Base-by-base conservation (phyloP, 2,888 invertebrate species). In the Antheraea yamamai region DNA sequence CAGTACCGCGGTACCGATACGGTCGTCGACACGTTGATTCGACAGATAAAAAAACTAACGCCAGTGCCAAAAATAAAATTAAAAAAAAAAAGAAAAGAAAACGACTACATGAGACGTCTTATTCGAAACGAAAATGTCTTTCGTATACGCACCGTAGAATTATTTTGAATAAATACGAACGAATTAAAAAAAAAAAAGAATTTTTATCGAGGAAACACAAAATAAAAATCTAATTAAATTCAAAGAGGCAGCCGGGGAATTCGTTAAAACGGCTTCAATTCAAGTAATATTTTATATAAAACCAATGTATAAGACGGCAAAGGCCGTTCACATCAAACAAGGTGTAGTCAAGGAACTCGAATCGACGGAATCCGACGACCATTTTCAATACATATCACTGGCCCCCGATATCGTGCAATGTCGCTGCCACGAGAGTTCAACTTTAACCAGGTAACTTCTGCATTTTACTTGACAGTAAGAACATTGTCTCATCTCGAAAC, bases 351-450 rank as follows among this genome's bases (percentile, higher is more conserved):
- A 88, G n/a, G n/a, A 70, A 78, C 82, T 94, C 76, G 90, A 88
- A 76, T 93, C 93, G 0, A 95, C 94, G 77, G 94, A 95, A 76
- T 91, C 94, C 0, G 94, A 94, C 77, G 93, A 94, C 72, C 89
- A 92, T 78, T 91, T 91, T 86, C 86, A 84, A 39, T 88, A 86
- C 76, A 83, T 91, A 73, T 87, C 91, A 0, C 78, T 93, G 76
- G 92, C 92, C n/a, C 93, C 93, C 0, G 93, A 94, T 30, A 94
- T 94, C 3, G 88, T 86, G 66, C 76, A 77, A 96, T 96, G 96
- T 96, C 96, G 83, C 84, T 96, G 80, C 96, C 96, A 76, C 90
- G 96, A 82, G 95, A 96, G 86, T 96, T 96, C 88, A 95, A 95
- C 81, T 95, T 95, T 82, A 95, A 95, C 82, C 95, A 96, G 92